These are phyloP conservation scores for Pelochelys cantorii DNA, from an alignment of 2,797 vertebrate species.

Conservation along the genomic window DNA sequence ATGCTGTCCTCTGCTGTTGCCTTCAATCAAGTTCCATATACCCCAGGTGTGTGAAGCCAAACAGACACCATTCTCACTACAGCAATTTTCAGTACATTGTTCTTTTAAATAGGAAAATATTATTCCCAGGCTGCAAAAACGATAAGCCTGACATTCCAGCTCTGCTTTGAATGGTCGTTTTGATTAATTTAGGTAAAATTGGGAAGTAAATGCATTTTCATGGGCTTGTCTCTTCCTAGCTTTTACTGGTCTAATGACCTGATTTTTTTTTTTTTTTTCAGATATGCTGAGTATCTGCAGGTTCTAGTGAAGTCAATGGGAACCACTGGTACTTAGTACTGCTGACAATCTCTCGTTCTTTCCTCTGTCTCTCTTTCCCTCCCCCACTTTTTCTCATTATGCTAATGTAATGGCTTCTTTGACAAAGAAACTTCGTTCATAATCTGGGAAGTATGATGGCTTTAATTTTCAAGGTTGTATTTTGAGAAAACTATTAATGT, in stretches of 20 bases:
- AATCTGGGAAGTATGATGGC: slow-evolving; percentile 62
- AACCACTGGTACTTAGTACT: neutral
- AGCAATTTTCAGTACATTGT: slow-evolving; percentile 75
- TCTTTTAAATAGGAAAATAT: slow-evolving; percentile 76
- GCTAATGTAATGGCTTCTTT: slow-evolving; percentile 65
- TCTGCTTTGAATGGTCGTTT: slow-evolving; percentile 74
- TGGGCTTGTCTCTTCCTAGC: slow-evolving; percentile 23
- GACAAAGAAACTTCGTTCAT: slow-evolving; percentile 58
- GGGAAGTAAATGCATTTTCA: slow-evolving; percentile 58
- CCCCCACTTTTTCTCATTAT: slow-evolving; percentile 30
- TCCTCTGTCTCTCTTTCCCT: slow-evolving; percentile 21
- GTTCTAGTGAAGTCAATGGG: neutral
- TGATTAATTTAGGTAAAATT: slow-evolving; percentile 68
- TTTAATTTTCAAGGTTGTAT: slow-evolving; percentile 72
- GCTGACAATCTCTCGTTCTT: neutral
- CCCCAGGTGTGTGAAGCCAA: slow-evolving; percentile 16
- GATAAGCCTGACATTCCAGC: slow-evolving; percentile 70
- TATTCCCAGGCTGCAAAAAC: slow-evolving; percentile 59
- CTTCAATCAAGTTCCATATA: neutral
- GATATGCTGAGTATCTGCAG: neutral
- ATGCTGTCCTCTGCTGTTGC: neutral
- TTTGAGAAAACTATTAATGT: slow-evolving; percentile 65
- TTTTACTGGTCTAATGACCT: neutral
- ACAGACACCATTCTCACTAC: slow-evolving; percentile 51
- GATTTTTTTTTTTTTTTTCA: slow-evolving; percentile 24